phyloP scores from a whole-genome alignment of 2,888 invertebrate species.

The Eueremaeus valkanovi region DNA sequence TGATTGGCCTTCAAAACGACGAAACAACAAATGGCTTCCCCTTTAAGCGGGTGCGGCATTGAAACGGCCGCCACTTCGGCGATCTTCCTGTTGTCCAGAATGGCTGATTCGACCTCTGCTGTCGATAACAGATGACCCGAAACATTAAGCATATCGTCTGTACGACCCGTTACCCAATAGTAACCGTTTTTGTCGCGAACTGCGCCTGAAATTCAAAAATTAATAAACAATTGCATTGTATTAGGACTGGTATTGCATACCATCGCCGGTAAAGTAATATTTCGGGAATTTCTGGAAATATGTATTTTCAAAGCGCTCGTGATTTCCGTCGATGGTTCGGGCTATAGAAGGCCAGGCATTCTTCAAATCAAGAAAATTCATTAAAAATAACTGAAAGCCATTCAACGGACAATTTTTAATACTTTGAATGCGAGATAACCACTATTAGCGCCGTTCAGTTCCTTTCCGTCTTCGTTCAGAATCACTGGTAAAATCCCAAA shows the following conservation, averaged over 20 bases:
- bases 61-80: conserved; percentile 96
- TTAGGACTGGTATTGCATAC: conserved; percentile 57
- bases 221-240: neutral
- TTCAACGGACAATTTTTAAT: neutral
- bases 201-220: conserved; percentile 63
- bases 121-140: conserved; percentile 97
- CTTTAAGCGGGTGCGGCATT: conserved; percentile 88
- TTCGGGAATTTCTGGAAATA: conserved; percentile 96
- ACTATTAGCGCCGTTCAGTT: conserved; percentile 81
- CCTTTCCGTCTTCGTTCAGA: conserved; percentile 78
- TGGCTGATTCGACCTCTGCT: conserved; percentile 68
- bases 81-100: conserved; percentile 59
- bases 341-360: conserved; percentile 98
- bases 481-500: conserved; percentile 91
- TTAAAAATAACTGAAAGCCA: conserved; percentile 6
- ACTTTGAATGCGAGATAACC: conserved; percentile 81
- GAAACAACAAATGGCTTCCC: conserved; percentile 95
- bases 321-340: conserved; percentile 87
- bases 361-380: neutral
- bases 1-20: conserved; percentile 72
- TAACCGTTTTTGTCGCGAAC: conserved; percentile 88
- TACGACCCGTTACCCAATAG: conserved; percentile 91
- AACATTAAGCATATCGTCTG: conserved; percentile 98
- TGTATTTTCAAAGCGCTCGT: conserved; percentile 75
- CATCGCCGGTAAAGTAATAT: conserved; percentile 96